Base-by-base conservation (phyloP, 2,113 vertebrate species). In the Eurypyga helias region DNA sequence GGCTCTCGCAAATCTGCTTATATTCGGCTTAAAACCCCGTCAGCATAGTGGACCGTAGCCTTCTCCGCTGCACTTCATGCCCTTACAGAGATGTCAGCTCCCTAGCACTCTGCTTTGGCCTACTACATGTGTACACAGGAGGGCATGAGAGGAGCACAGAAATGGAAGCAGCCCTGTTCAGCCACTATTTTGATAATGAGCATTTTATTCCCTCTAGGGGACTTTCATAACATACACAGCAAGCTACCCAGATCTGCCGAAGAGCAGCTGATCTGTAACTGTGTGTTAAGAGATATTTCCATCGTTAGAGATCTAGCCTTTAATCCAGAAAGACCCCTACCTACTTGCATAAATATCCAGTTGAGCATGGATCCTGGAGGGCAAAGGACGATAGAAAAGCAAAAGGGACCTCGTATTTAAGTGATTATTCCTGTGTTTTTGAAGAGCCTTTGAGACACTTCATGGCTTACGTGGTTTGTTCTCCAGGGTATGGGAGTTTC, bases 71-170 rank as follows among this genome's bases (percentile, higher is more conserved):
- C 45, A 19, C 62, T 62, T 55, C 61, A 70, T 25, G 54, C 51
- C 55, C 23, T 15, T 16, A 36, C 72, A 90, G 67, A 43, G 72
- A 83, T 10, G 38, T n/a, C 82, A 81, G 82, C 85, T 80, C 92
- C 36, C 31, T 2, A 58, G 83, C 85, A 16, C 49, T 61, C 31
- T 29, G 28, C 87, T 91, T 80, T 83, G 88, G 89, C 79, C 95
- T 96, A 28, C 94, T 96, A 3, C 58, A 10, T 66, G 85, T 46
- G 88, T 94, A 97, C 96, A 96, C 96, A 97, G 93, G 96, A 96
- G 93, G 96, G 96, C 92, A 96, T 70, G 67, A 96, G 96, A 97
- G 93, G 23, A 95, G 94, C 90, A 93, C 89, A 79, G 90, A 96
- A 93, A 57, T 57, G 64, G 72, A 71, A 46, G 60, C 86, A 93